Percentiles rank a stretch among this genome's conserved stretches.
phyloP scores from a whole-genome alignment of 1,140 invertebrate genomes.

The Micrasema minimum region DNA sequence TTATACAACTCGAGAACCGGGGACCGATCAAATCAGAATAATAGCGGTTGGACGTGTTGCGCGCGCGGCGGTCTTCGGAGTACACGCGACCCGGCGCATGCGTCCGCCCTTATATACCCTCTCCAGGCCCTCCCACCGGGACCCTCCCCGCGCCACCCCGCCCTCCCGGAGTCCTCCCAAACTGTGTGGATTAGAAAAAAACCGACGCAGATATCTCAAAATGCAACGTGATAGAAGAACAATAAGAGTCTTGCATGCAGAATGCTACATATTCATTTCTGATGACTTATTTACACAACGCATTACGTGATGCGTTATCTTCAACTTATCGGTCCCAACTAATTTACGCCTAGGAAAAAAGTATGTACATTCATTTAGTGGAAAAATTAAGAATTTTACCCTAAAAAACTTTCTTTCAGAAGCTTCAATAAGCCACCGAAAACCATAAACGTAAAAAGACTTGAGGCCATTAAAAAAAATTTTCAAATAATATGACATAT shows the following conservation, averaged over 20 bases:
- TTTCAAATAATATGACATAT: no score
- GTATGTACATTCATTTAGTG: no score
- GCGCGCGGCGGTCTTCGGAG: conserved; percentile 36
- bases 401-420: no score
- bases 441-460: no score
- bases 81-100: conserved; percentile 38
- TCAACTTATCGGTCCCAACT: no score
- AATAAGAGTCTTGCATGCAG: background rate
- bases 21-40: background rate
- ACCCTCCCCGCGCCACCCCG: background rate
- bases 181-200: conserved; percentile 5
- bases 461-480: no score
- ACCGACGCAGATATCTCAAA: conserved; percentile 19
- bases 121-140: conserved; percentile 28
- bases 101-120: conserved; percentile 34
- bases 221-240: conserved; percentile 16
- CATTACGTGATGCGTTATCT: no score
- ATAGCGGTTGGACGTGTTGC: conserved; percentile 23
- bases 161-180: background rate
- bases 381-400: no score
- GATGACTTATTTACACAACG: no score
- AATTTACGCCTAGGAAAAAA: no score
- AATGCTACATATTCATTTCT: background rate
- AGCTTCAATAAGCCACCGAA: no score
- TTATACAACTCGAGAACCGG: no score